Evolutionary conservation across 1,140 invertebrate species (phyloP).

Genomic region (Lasaia peninsularis): DNA sequence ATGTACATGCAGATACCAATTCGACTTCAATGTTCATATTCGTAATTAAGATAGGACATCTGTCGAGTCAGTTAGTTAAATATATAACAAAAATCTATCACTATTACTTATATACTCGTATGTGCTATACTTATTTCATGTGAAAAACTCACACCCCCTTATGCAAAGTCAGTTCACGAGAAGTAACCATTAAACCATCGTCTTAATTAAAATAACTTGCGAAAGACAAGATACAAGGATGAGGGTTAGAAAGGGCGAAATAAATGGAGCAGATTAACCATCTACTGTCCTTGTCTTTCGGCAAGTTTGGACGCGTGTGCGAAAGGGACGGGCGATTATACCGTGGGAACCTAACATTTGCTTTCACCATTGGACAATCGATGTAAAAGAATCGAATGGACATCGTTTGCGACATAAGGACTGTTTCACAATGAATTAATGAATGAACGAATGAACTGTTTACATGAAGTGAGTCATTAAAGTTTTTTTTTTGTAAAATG

Average conservation of each 20-base stretch:
- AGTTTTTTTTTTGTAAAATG: no score
- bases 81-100: no score
- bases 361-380: conserved; percentile 26
- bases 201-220: conserved; percentile 10
- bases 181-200: conserved; percentile 14
- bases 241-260: conserved; percentile 30
- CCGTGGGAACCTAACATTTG: conserved; percentile 40
- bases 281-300: conserved; percentile 28
- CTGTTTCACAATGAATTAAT: not conserved
- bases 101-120: no score
- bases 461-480: no score
- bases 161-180: not conserved
- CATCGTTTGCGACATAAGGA: conserved; percentile 8
- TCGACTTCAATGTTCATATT: no score
- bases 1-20: no score
- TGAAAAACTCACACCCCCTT: not conserved
- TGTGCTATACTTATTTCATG: no score
- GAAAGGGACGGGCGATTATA: conserved; percentile 21
- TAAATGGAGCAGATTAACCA: conserved; percentile 34
- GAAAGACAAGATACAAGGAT: conserved; percentile 23
- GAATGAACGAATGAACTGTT: not conserved
- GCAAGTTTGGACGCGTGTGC: not conserved
- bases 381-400: conserved; percentile 23
- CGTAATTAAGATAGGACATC: no score
- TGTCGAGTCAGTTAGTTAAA: no score